Conservation (phyloP, 2,888 invertebrate genomes). For the Sesia apiformis region DNA sequence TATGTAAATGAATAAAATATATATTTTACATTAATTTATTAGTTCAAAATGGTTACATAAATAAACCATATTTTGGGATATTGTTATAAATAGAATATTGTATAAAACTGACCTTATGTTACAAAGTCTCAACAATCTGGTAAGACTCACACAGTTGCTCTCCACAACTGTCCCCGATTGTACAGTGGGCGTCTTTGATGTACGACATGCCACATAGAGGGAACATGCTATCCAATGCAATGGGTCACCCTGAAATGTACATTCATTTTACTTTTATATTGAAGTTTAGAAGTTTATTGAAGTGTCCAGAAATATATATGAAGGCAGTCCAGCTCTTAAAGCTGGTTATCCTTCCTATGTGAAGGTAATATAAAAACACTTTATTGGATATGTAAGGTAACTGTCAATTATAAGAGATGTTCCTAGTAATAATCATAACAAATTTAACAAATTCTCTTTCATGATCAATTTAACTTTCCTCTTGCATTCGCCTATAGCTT, state of each 20-base stretch:
- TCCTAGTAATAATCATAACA: constrained; percentile 2
- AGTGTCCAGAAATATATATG: too few species aligned
- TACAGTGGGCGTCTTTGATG: constrained; percentile 86
- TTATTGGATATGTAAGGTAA: not conserved
- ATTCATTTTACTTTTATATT: not conserved
- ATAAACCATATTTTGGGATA: too few species aligned
- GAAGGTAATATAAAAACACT: not conserved
- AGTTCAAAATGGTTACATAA: too few species aligned
- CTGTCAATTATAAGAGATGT: not conserved
- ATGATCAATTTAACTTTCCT: too few species aligned
- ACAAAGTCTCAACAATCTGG: constrained; percentile 89
- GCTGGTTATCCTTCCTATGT: too few species aligned
- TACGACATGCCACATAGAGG: constrained; percentile 91
- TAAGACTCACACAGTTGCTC: constrained; percentile 94
- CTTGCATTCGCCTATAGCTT: too few species aligned
- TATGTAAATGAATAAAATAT: not conserved
- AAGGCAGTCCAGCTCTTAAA: too few species aligned
- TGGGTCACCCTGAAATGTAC: constrained; percentile 83
- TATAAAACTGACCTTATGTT: constrained; percentile 81
- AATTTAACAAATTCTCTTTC: too few species aligned
- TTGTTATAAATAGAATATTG: too few species aligned
- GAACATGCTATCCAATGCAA: constrained; percentile 97
- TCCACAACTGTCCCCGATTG: constrained; percentile 82
- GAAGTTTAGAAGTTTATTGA: too few species aligned
- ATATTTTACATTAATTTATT: too few species aligned